phyloP scores from a whole-genome alignment of 1,140 invertebrate species.

The Drosophila sproati region DNA sequence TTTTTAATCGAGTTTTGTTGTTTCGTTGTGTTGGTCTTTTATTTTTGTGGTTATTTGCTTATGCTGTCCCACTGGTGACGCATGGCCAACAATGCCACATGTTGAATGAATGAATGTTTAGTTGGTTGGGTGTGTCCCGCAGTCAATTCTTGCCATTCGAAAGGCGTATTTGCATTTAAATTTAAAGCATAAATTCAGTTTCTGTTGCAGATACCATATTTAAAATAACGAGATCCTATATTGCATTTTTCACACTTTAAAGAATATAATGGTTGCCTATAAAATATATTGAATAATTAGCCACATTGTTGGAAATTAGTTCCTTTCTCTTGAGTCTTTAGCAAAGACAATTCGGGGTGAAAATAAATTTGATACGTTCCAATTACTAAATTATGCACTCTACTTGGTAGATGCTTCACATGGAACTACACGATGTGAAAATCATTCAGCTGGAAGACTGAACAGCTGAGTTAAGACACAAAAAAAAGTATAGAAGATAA shows the following conservation, averaged over 20 bases:
- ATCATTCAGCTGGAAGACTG: slow-evolving; percentile 81
- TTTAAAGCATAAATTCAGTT: slow-evolving; percentile 8
- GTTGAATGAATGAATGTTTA: slow-evolving; percentile 9
- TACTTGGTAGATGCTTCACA: slow-evolving; percentile 52
- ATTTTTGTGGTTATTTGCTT: slow-evolving; percentile 11
- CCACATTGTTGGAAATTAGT: neutral
- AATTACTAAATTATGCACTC: slow-evolving; percentile 77
- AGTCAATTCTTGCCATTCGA: slow-evolving; percentile 23
- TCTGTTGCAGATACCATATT: neutral
- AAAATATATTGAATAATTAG: slow-evolving; percentile 5
- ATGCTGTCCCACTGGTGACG: slow-evolving; percentile 32
- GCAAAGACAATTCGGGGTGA: slow-evolving; percentile 49
- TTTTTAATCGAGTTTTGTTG: slow-evolving; percentile 75
- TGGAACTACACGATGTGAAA: slow-evolving; percentile 58
- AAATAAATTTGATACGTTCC: slow-evolving; percentile 83
- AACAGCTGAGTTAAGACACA: slow-evolving; percentile 50
- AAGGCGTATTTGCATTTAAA: slow-evolving; percentile 9
- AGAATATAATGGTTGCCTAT: neutral
- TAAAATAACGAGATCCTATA: no score
- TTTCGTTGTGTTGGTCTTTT: slow-evolving; percentile 26
- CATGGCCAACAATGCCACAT: slow-evolving; percentile 38
- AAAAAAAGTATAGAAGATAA: slow-evolving; percentile 1
- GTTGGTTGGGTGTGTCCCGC: slow-evolving; percentile 2
- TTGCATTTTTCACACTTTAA: neutral
- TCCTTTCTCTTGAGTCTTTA: slow-evolving; percentile 1